phyloP scores from a whole-genome alignment of 2,113 vertebrate species.

The Nothocercus nigrocapillus region DNA sequence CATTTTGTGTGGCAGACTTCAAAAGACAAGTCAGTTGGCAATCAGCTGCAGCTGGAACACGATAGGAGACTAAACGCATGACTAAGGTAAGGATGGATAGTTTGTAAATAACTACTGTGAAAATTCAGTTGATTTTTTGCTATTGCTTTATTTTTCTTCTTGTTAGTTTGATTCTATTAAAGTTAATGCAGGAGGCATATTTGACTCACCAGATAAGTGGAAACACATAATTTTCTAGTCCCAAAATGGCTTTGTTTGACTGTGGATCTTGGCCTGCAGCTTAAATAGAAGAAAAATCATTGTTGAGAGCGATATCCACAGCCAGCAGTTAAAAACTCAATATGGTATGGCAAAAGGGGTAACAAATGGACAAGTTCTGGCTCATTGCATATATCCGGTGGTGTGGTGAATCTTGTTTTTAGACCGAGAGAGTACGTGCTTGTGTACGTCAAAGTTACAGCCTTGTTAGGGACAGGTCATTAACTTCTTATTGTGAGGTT shows the following conservation, averaged over 20 bases:
- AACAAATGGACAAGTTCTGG: not conserved
- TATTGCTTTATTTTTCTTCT: constrained; percentile 13
- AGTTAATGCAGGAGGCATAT: not conserved
- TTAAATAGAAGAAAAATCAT: not conserved
- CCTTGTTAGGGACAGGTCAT: constrained; percentile 36
- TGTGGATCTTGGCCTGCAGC: not conserved
- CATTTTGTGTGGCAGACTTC: constrained; percentile 6
- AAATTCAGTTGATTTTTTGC: constrained; percentile 11
- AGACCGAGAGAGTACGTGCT: not conserved
- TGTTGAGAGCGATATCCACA: not conserved
- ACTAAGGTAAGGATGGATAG: not conserved
- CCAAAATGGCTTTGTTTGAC: constrained; percentile 12
- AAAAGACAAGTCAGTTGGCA: not conserved
- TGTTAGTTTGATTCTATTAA: not conserved
- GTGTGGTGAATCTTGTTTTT: not conserved
- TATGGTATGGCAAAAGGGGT: not conserved
- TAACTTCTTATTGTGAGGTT: constrained; percentile 26
- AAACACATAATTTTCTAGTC: not conserved
- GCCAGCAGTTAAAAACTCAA: not conserved
- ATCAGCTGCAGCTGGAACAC: constrained; percentile 13
- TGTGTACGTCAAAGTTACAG: not conserved
- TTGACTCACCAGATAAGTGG: not conserved
- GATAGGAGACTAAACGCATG: not conserved
- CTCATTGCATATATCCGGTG: not conserved
- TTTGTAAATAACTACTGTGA: constrained; percentile 9